Evolutionary conservation across 1,140 invertebrate genomes (phyloP).

Genomic region (Cydia fagiglandana): DNA sequence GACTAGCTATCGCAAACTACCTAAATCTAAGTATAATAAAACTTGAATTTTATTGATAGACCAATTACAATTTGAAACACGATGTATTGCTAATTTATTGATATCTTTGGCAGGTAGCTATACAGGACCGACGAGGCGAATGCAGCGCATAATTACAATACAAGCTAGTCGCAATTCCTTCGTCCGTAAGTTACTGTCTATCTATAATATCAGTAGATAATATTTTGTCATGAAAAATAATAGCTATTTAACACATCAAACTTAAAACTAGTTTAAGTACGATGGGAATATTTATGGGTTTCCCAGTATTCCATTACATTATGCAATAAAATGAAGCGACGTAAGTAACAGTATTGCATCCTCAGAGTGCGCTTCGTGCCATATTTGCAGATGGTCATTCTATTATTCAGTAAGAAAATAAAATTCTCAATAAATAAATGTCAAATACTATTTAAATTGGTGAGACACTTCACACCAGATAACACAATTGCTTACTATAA

Average conservation of each 20-base stretch:
- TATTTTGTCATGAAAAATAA: slow-evolving; percentile 32
- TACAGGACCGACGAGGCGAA: slow-evolving; percentile 15
- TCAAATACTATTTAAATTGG: slow-evolving; percentile 73
- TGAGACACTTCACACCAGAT: slow-evolving; percentile 75
- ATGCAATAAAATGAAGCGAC: slow-evolving; percentile 27
- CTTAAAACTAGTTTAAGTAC: slow-evolving; percentile 32
- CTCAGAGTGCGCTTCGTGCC: slow-evolving; percentile 48
- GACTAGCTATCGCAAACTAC: slow-evolving; percentile 33
- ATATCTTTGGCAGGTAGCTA: slow-evolving; percentile 32
- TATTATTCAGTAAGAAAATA: slow-evolving; percentile 77
- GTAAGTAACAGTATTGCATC: slow-evolving; percentile 10
- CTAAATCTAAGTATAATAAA: slow-evolving; percentile 25
- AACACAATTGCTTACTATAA: slow-evolving; percentile 79
- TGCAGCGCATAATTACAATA: slow-evolving; percentile 1
- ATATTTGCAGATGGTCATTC: slow-evolving; percentile 78
- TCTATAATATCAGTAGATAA: slow-evolving; percentile 31
- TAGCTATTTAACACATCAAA: slow-evolving; percentile 14
- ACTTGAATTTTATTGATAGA: slow-evolving; percentile 13
- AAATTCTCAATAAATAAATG: slow-evolving; percentile 79
- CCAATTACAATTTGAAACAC: slow-evolving; percentile 30
- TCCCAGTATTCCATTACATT: slow-evolving; percentile 18
- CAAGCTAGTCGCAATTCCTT: slow-evolving; percentile 36
- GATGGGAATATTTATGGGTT: slow-evolving; percentile 7
- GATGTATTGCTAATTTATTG: slow-evolving; percentile 30
- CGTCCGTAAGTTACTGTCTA: slow-evolving; percentile 30